phyloP scores from a whole-genome alignment of 2,113 vertebrate genomes.

The Neolamprologus longior region DNA sequence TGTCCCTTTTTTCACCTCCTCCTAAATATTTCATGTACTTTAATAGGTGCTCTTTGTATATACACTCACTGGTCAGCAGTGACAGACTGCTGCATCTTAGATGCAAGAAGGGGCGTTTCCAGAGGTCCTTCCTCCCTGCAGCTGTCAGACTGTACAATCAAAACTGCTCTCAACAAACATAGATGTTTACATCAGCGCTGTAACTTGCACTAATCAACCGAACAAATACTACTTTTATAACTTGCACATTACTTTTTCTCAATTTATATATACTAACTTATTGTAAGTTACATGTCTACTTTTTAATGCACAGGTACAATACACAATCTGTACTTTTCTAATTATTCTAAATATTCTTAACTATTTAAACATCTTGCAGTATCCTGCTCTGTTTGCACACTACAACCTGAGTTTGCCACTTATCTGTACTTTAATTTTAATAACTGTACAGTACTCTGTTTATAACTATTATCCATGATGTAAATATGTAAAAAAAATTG shows the following conservation, averaged over 20 bases:
- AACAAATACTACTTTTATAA: no score
- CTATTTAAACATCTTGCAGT: background rate
- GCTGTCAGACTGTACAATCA: background rate
- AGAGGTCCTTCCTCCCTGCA: background rate
- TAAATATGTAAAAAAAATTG: background rate
- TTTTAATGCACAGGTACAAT: background rate
- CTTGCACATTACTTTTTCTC: no score
- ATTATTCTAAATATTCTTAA: background rate
- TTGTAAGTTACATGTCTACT: background rate
- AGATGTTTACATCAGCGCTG: background rate
- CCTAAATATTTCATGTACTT: no score
- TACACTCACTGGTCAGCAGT: no score
- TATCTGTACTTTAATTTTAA: background rate
- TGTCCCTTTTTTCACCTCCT: no score
- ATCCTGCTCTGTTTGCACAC: background rate
- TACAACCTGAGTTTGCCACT: background rate
- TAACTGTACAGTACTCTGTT: background rate
- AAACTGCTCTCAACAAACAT: background rate
- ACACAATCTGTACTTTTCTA: background rate
- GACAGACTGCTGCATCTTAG: background rate
- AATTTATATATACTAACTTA: no score
- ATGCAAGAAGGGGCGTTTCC: background rate
- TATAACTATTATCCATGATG: background rate
- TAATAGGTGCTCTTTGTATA: no score
- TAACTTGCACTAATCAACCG: no score